A percentile compares a stretch with the other conserved stretches of the same genome.
Conservation (phyloP, 2,113 vertebrate species). For the Trichomycterus rosablanca region DNA sequence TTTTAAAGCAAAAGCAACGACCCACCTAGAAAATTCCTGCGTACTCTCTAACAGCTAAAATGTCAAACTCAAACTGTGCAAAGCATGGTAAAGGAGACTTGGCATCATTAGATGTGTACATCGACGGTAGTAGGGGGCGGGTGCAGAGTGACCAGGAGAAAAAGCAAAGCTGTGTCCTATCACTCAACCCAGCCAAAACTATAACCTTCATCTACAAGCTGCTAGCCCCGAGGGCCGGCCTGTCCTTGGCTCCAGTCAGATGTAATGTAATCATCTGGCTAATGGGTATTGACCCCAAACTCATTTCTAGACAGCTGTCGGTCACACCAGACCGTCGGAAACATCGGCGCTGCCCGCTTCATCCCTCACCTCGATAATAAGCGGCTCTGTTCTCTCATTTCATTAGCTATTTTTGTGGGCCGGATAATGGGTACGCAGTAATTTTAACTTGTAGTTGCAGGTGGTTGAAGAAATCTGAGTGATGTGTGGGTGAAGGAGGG, state of each 20-base stretch:
- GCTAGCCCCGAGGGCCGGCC: conserved; percentile 10
- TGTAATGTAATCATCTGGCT: conserved; percentile 23
- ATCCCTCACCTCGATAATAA: conserved; percentile 1
- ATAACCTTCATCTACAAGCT: conserved; percentile 13
- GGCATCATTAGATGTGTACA: too few species aligned
- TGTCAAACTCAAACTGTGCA: too few species aligned
- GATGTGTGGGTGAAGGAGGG: background rate
- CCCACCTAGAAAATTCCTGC: too few species aligned
- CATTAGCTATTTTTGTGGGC: conserved; percentile 16
- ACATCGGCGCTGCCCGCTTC: background rate
- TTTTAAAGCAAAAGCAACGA: too few species aligned
- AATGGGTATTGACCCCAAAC: conserved; percentile 30
- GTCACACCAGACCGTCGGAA: background rate
- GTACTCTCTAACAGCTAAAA: too few species aligned
- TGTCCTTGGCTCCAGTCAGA: conserved; percentile 21
- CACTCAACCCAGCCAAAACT: background rate
- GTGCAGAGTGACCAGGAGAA: background rate
- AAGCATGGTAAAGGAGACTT: too few species aligned
- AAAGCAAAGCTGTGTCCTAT: conserved; percentile 6
- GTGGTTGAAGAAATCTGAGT: conserved; percentile 21
- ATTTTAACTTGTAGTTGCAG: conserved; percentile 15
- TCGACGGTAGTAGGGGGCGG: too few species aligned
- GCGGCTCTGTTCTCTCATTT: conserved; percentile 2
- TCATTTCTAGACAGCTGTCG: conserved; percentile 12
- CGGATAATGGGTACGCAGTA: conserved; percentile 20